Percentiles rank a stretch among this genome's conserved stretches.
Evolutionary conservation across 2,888 invertebrate genomes (phyloP).

Genomic region (Platycheirus albimanus): DNA sequence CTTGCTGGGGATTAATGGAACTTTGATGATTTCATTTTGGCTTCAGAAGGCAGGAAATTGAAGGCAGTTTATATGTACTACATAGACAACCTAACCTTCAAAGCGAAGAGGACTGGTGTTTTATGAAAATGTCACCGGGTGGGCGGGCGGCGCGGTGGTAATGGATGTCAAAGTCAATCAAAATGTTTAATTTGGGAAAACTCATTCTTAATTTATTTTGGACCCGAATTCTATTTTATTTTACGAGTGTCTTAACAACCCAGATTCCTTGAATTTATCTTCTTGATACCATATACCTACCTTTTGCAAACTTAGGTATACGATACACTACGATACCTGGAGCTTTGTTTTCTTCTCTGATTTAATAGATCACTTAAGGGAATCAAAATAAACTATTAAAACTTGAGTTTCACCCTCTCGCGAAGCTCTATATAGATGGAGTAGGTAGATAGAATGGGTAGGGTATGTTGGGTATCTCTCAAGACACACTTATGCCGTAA

Average conservation of each 20-base stretch:
- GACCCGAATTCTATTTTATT: constrained; percentile 43
- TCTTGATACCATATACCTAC: constrained; percentile 2
- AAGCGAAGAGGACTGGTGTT: background rate
- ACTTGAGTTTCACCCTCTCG: constrained; percentile 45
- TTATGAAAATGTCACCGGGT: background rate
- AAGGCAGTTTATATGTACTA: background rate
- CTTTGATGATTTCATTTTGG: constrained; percentile 50
- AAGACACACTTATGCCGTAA: constrained; percentile 29
- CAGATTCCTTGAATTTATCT: constrained; percentile 14
- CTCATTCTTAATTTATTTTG: constrained; percentile 32
- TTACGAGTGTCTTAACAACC: constrained; percentile 35
- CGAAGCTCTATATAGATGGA: constrained; percentile 14
- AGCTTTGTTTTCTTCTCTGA: constrained; percentile 27
- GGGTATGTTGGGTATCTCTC: constrained; percentile 31
- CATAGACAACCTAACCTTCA: background rate
- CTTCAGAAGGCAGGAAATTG: background rate
- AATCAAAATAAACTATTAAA: constrained; percentile 61
- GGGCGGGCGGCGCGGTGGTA: too few relatives aligned
- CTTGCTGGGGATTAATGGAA: constrained; percentile 20
- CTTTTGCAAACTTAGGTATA: constrained; percentile 22
- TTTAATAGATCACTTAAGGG: constrained; percentile 57
- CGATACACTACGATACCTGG: constrained; percentile 4
- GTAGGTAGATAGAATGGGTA: background rate
- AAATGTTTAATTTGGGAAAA: constrained; percentile 39
- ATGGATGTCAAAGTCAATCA: constrained; percentile 17